Evolutionary conservation across 2,888 invertebrate genomes (phyloP).

Genomic region (Sepioteuthis lessoniana): DNA sequence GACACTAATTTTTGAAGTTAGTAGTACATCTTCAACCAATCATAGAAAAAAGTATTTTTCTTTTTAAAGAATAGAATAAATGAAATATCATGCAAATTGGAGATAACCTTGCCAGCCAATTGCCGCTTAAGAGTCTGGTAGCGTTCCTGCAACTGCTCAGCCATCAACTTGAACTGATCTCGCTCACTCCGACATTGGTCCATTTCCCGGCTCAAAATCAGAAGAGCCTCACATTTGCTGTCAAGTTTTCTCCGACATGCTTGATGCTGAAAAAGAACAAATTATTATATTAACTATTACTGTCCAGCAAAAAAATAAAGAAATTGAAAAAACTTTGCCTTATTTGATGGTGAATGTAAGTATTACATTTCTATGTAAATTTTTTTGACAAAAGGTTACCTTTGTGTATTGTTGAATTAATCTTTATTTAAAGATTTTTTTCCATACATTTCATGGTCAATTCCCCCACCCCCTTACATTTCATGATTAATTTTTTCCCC

Average conservation of each 20-base stretch:
- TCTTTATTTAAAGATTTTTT: too few relatives aligned
- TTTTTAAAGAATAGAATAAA: neutral
- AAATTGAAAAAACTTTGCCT: too few relatives aligned
- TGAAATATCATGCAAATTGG: neutral
- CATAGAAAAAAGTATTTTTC: neutral
- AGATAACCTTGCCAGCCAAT: slow-evolving; percentile 69
- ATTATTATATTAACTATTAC: too few relatives aligned
- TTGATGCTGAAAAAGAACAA: slow-evolving; percentile 60
- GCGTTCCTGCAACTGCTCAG: slow-evolving; percentile 82
- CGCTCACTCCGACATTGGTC: slow-evolving; percentile 86
- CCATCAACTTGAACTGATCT: slow-evolving; percentile 86
- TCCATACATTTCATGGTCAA: too few relatives aligned
- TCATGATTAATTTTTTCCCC: too few relatives aligned
- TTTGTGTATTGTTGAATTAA: too few relatives aligned
- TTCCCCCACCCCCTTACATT: too few relatives aligned
- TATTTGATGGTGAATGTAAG: too few relatives aligned
- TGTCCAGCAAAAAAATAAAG: too few relatives aligned
- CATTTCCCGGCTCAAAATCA: slow-evolving; percentile 85
- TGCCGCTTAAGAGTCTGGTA: slow-evolving; percentile 74
- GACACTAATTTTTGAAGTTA: neutral
- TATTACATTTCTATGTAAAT: too few relatives aligned
- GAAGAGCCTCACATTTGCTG: slow-evolving; percentile 87
- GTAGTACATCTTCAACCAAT: neutral
- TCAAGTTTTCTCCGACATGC: slow-evolving; percentile 80
- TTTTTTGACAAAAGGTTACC: too few relatives aligned